phyloP scores from a whole-genome alignment of 2,888 invertebrate genomes.

The Drosophila parthenogenetica region DNA sequence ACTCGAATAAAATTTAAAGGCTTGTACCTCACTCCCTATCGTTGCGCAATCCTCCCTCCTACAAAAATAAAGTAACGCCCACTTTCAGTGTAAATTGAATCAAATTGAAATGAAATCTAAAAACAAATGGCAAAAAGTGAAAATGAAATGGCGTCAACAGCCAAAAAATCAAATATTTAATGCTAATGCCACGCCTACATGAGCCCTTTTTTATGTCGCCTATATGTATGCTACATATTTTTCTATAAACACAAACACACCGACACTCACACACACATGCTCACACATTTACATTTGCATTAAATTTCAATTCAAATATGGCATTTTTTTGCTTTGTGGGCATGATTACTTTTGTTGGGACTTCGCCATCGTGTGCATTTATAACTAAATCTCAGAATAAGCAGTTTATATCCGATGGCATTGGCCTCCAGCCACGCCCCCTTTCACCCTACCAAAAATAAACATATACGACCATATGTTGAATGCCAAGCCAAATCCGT shows the following conservation, averaged over 20 bases:
- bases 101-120: constrained; percentile 27
- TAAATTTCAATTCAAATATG: constrained; percentile 77
- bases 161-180: constrained; percentile 38
- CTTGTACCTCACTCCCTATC: constrained; percentile 20
- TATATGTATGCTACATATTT: constrained; percentile 61
- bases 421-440: constrained; percentile 25
- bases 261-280: not conserved
- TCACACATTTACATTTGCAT: constrained; percentile 66
- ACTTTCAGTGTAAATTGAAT: constrained; percentile 52
- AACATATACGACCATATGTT: constrained; percentile 67
- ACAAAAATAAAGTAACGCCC: constrained; percentile 6
- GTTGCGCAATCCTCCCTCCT: not conserved
- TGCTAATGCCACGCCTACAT: constrained; percentile 42
- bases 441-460: not conserved
- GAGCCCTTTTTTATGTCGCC: constrained; percentile 21
- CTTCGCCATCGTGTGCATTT: constrained; percentile 57
- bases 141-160: constrained; percentile 12
- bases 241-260: constrained; percentile 12
- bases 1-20: constrained; percentile 30
- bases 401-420: constrained; percentile 70
- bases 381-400: constrained; percentile 77
- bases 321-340: constrained; percentile 23
- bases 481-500: constrained; percentile 68
- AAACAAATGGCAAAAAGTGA: constrained; percentile 6
- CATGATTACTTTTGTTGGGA: constrained; percentile 57